Evolutionary conservation across 2,888 invertebrate genomes (phyloP).

Genomic region (Diarsia rubi): DNA sequence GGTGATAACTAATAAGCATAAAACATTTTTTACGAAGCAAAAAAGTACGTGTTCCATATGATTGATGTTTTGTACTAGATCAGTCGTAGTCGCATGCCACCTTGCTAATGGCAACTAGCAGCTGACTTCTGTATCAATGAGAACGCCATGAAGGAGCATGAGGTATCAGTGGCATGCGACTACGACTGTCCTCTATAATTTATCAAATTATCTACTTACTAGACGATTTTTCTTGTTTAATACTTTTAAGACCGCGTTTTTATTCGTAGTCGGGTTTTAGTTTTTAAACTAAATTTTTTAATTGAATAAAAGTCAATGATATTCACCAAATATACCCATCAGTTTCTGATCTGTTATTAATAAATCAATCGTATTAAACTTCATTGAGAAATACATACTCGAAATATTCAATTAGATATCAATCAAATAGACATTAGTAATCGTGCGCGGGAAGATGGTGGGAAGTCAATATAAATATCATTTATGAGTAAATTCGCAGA

Average conservation of each 20-base stretch:
- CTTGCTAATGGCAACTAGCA: too few species aligned
- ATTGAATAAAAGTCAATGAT: too few species aligned
- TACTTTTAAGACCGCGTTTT: too few species aligned
- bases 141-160: too few species aligned
- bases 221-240: too few species aligned
- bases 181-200: too few species aligned
- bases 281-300: too few species aligned
- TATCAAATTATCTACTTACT: too few species aligned
- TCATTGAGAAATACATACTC: conserved; percentile 9
- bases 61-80: background rate
- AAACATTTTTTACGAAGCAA: background rate
- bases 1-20: background rate
- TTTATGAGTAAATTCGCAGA: background rate
- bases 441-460: conserved; percentile 7
- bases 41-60: background rate
- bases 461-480: conserved; percentile 17
- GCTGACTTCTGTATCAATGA: too few species aligned
- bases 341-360: background rate
- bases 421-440: conserved; percentile 41
- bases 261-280: too few species aligned
- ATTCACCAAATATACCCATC: background rate
- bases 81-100: too few species aligned
- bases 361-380: background rate
- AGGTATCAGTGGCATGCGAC: too few species aligned
- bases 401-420: conserved; percentile 20